These are phyloP conservation scores for Sebastolobus alascanus DNA, from an alignment of 2,797 vertebrate species.

Conservation along the genomic window DNA sequence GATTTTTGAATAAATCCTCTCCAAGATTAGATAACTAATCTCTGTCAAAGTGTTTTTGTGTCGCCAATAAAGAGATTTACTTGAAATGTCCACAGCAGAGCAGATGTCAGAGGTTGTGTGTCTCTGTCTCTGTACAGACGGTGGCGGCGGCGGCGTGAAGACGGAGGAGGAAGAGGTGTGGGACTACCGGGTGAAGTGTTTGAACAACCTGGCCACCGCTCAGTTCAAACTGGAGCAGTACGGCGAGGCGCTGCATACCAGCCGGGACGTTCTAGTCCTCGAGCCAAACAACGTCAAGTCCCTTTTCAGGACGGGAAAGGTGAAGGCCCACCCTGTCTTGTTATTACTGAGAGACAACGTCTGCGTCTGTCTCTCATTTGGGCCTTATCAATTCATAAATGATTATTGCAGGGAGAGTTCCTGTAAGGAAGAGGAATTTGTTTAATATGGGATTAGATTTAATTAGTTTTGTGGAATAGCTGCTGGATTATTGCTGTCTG, in stretches of 20 bases:
- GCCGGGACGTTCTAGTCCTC: conserved; percentile 84
- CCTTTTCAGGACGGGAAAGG: conserved; percentile 88
- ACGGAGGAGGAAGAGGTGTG: conserved; percentile 87
- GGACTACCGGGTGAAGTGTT: conserved; percentile 89
- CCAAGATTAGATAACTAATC: background rate
- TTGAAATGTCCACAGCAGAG: conserved; percentile 9
- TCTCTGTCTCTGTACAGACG: conserved; percentile 62
- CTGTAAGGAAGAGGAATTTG: conserved; percentile 15
- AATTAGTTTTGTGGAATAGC: conserved; percentile 4
- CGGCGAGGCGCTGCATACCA: conserved; percentile 85
- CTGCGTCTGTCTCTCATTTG: background rate
- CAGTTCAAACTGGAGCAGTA: conserved; percentile 87
- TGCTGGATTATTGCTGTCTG: conserved; percentile 1
- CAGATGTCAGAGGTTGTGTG: conserved; percentile 19
- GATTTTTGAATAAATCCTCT: background rate
- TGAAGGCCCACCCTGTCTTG: conserved; percentile 42
- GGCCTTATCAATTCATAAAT: conserved; percentile 12
- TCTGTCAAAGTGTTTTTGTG: background rate
- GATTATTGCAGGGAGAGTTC: conserved; percentile 5
- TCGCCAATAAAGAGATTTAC: background rate
- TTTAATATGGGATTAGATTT: conserved; percentile 23
- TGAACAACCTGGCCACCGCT: conserved; percentile 89
- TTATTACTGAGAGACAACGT: background rate
- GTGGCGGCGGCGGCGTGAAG: conserved; percentile 19
- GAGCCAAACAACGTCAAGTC: conserved; percentile 88